A percentile compares a stretch with the other conserved stretches of the same genome.
Evolutionary conservation across 2,113 vertebrate species (phyloP).

Genomic region (Struthidea cinerea): DNA sequence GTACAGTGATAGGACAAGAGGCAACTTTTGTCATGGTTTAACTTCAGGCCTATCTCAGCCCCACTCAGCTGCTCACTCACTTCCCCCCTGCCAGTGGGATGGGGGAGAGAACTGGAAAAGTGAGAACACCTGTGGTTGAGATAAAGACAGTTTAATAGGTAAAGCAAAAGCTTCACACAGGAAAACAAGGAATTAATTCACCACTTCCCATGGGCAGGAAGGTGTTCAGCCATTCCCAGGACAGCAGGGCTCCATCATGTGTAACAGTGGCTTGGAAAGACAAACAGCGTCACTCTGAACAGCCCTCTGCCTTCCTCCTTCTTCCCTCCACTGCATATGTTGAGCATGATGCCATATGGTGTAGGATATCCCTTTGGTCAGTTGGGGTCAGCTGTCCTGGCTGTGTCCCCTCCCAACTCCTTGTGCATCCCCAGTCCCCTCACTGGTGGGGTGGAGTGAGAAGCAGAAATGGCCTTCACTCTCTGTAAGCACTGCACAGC

Average conservation of each 20-base stretch:
- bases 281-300: neutral
- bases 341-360: neutral
- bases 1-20: accelerated
- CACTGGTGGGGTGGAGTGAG: neutral
- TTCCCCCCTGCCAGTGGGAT: neutral
- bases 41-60: neutral
- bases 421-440: no score
- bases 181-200: neutral
- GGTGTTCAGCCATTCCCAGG: neutral
- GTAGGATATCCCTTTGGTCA: neutral
- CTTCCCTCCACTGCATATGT: neutral
- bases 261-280: neutral
- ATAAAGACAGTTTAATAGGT: neutral
- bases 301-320: neutral
- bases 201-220: neutral
- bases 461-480: neutral
- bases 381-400: neutral
- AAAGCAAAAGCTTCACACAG: neutral
- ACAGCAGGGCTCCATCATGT: neutral
- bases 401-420: neutral
- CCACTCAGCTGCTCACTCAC: neutral
- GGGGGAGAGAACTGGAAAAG: neutral
- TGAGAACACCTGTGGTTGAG: neutral
- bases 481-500: neutral
- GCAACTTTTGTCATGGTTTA: neutral